Evolutionary conservation across 23 tunicate species (phyloP).

Genomic region (Aplidium turbinatum): DNA sequence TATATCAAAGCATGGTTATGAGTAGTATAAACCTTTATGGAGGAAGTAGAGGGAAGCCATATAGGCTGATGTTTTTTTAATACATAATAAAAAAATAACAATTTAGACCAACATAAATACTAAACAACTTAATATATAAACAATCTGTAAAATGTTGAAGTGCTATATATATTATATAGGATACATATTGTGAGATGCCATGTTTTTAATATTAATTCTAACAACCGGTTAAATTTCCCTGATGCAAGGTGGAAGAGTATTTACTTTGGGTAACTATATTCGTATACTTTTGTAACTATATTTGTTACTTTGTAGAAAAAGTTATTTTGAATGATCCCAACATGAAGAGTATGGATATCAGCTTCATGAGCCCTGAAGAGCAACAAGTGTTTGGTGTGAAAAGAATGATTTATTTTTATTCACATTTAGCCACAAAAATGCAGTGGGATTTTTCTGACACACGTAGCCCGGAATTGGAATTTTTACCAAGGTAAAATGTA

Average conservation of each 20-base stretch:
- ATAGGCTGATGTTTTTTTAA: too few species aligned
- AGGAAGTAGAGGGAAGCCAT: too few species aligned
- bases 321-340: slow-evolving; percentile 42
- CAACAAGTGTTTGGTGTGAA: slow-evolving; percentile 27
- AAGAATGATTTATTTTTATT: slow-evolving; percentile 41
- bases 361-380: slow-evolving; percentile 39
- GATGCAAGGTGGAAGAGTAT: too few species aligned
- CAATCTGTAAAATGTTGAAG: too few species aligned
- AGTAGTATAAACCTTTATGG: too few species aligned
- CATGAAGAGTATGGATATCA: slow-evolving; percentile 7
- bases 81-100: too few species aligned
- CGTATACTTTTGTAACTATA: background rate
- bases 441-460: slow-evolving; percentile 19
- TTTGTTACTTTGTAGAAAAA: slow-evolving; percentile 33
- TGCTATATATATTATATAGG: background rate
- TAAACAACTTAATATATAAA: too few species aligned
- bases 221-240: background rate
- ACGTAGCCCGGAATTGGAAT: slow-evolving; percentile 31
- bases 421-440: slow-evolving; percentile 6
- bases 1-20: too few species aligned
- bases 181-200: background rate
- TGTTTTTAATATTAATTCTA: background rate
- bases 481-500: slow-evolving; percentile 28
- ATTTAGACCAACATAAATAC: too few species aligned
- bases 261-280: too few species aligned